Base-by-base conservation (phyloP, 2,113 vertebrate genomes). In the Phylloscopus trochilus region DNA sequence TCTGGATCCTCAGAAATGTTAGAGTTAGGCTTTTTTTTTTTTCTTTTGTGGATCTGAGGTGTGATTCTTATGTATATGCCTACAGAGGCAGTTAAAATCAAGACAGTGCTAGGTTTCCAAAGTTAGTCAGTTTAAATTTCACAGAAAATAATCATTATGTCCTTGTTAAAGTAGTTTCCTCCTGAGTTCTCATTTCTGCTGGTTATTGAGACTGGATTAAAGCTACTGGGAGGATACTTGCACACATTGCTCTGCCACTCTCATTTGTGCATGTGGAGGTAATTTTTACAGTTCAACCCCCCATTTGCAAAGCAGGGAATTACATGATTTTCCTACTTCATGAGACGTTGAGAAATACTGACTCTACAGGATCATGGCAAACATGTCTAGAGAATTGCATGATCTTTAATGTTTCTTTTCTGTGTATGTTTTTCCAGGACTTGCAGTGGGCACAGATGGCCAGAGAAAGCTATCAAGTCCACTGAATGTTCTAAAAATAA, bases 211-310 rank as follows among this genome's bases (percentile, higher is more conserved):
- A 17, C 51, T 66, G 20, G n/a, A 74, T 74, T 67, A 84, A 83
- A 80, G 55, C 39, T 79, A 1, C 6, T 24, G n/a, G 33, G 21
- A 72, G 33, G 43, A 18, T 55, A 8, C 19, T 59, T 78, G 24
- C 7, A 21, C 31, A 7, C 0, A 0, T 52, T 79, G 30, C 46
- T 77, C 13, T 55, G 75, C 52, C 0, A 2, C 35, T 79, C 13
- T 82, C 9, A 7, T 68, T 67, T 87, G 11, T 49, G 24, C 3
- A 0, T 27, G 35, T 39, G 16, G 21, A 83, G 27, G 16, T 55
- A 35, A 53, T 87, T 82, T 9, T 7, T 37, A 27, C 33, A 30
- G 26, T 56, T 83, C 58, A 46, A 13, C 69, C 95, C 14, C 7
- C 8, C 17, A 8, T 74, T 62, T 83, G 31, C 39, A 43, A 86